These are phyloP conservation scores for Danaus chrysippus DNA, from an alignment of 2,888 invertebrate genomes.

Conservation along the genomic window DNA sequence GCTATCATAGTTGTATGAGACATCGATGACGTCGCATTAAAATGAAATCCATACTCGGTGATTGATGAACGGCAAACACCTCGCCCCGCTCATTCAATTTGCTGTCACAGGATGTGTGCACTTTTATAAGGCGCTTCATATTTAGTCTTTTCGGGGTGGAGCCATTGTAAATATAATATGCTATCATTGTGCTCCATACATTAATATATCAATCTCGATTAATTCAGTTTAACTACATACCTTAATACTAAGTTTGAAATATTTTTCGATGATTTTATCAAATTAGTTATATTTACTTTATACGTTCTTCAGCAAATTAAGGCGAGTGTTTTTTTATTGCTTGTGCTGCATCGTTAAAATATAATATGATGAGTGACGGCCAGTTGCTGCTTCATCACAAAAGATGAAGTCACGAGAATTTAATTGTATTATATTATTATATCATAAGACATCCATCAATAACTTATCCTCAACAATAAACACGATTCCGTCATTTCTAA, in stretches of 20 bases:
- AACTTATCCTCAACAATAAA: no score
- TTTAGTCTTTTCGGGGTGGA: constrained; percentile 11
- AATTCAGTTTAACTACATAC: no score
- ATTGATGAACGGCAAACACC: constrained; percentile 75
- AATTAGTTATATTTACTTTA: constrained; percentile 45
- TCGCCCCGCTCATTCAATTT: constrained; percentile 72
- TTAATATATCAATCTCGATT: no score
- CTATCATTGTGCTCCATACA: no score
- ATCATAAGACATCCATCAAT: no score
- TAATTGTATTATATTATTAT: no score
- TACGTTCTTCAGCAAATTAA: constrained; percentile 54
- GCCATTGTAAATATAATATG: constrained; percentile 6
- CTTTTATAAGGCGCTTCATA: constrained; percentile 33
- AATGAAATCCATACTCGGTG: constrained; percentile 75
- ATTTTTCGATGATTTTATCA: neutral
- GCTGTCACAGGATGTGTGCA: constrained; percentile 52
- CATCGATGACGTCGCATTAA: constrained; percentile 76
- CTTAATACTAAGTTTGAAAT: no score
- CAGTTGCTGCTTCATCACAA: constrained; percentile 19
- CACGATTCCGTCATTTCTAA: no score
- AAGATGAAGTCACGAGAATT: constrained; percentile 29
- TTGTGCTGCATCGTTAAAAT: constrained; percentile 49
- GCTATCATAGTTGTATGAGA: constrained; percentile 44
- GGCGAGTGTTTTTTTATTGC: constrained; percentile 67
- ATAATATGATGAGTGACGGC: constrained; percentile 41